Base-by-base conservation (phyloP, 2,113 vertebrate species). In the Arvicanthis niloticus region DNA sequence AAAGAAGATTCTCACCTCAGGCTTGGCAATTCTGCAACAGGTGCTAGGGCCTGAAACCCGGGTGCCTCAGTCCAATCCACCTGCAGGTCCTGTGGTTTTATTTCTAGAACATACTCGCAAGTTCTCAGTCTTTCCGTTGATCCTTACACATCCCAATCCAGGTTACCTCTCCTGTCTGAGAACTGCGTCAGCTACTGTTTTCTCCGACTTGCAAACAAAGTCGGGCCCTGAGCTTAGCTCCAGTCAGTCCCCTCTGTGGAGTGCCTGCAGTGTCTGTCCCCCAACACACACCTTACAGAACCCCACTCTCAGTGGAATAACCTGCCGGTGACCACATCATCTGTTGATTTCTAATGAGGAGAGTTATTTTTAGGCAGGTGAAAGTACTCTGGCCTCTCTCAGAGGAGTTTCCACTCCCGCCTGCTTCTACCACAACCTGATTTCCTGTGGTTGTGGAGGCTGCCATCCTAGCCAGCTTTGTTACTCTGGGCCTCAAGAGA, bases 351-450 rank as follows among this genome's bases (percentile, higher is more conserved):
- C 97, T 98, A 98, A 98, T 97, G 96, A 98, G 76, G 95, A 48
- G 2, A 94, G 94, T 94, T 98, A 98, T 98, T 98, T 98, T 98
- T 98, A 98, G 98, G 68, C 72, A 98, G 98, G 97, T 98, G 98
- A 98, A 98, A 98, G 97, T 91, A 5, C 62, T 53, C 93, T 11
- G 94, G 84, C 97, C 87, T 97, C 97, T 96, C 92, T 45, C 56
- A 58, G 97, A 98, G 95, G 91, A 97, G 97, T 98, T 98, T 98
- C 98, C 98, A 98, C 97, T 98, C 97, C 37, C 97, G 97, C 96
- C 97, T 98, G 97, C 97, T 95, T 97, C 94, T 93, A 95, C 97
- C 95, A 96, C 97, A 88, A 91, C 93, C 95, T 96, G 97, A 98
- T 98, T 99, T 99, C 98, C 98, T 98, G 98, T 97, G 96, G 97